Conservation (phyloP, 2,888 invertebrate species). For the Calephelis perditalis region DNA sequence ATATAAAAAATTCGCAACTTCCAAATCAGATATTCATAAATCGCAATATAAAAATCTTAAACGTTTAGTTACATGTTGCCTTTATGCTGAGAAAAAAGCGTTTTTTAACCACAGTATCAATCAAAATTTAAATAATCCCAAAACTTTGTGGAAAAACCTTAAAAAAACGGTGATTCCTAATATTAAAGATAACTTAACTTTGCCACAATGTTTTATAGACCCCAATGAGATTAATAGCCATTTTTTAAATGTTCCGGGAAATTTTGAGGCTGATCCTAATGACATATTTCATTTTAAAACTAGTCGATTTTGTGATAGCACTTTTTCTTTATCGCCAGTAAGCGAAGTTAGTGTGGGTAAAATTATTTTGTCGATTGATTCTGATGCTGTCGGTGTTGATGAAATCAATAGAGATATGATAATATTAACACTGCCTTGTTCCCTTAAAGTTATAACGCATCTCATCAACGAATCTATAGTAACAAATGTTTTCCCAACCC, state of each 20-base stretch:
- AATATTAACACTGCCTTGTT: too few species aligned
- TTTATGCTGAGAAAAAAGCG: too few species aligned
- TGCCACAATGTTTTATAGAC: not conserved
- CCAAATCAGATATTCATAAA: not conserved
- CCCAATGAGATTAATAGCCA: too few species aligned
- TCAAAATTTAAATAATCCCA: too few species aligned
- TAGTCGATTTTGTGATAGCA: too few species aligned
- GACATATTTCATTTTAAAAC: too few species aligned
- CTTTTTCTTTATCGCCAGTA: too few species aligned
- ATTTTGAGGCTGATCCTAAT: too few species aligned
- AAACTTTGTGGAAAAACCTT: not conserved
- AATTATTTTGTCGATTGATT: too few species aligned
- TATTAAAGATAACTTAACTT: not conserved
- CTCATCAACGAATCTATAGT: not conserved
- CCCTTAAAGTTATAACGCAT: not conserved
- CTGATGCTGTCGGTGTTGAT: not conserved
- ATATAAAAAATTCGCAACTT: not conserved
- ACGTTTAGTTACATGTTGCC: not conserved
- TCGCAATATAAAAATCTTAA: not conserved
- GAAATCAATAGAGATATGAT: slow-evolving; percentile 9
- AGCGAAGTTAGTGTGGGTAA: too few species aligned
- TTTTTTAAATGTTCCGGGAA: too few species aligned
- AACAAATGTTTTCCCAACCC: not conserved
- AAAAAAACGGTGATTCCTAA: not conserved
- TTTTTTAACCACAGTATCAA: too few species aligned